phyloP scores from a whole-genome alignment of 2,797 vertebrate genomes.

The Phoebastria nigripes region DNA sequence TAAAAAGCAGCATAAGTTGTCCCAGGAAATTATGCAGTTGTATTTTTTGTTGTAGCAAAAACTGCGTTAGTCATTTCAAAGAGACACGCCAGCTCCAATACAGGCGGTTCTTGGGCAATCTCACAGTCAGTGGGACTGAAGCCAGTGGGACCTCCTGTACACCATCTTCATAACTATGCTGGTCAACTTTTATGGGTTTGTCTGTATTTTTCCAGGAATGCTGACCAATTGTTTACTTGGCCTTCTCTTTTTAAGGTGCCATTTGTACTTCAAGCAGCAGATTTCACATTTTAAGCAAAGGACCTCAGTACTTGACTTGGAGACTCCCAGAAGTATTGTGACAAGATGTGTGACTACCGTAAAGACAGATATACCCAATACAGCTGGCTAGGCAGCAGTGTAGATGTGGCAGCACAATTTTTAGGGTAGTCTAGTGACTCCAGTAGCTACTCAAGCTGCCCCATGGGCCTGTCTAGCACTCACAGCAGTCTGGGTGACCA shows the following conservation, averaged over 20 bases:
- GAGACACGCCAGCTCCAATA: accelerated
- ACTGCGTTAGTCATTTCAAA: not conserved
- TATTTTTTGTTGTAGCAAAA: not conserved
- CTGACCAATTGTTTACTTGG: not conserved
- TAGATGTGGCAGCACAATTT: not conserved
- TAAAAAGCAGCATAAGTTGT: not conserved
- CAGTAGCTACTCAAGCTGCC: not conserved
- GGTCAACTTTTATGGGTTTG: not conserved
- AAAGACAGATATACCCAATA: not conserved
- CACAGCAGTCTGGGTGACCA: not conserved
- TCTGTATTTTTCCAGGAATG: not conserved
- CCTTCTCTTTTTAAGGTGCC: not conserved
- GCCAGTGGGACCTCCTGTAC: not conserved
- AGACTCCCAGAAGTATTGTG: not conserved
- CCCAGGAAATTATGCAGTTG: not conserved
- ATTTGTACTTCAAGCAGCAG: not conserved
- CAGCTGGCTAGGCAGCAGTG: not conserved
- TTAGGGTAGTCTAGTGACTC: not conserved
- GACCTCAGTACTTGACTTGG: not conserved
- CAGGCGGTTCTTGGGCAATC: not conserved
- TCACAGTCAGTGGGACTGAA: not conserved
- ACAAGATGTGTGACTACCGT: not conserved
- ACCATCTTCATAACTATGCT: not conserved
- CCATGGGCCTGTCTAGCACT: not conserved
- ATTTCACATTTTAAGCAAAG: not conserved